phyloP scores from a whole-genome alignment of 2,888 invertebrate genomes.

The Agrenia bidenticulata region DNA sequence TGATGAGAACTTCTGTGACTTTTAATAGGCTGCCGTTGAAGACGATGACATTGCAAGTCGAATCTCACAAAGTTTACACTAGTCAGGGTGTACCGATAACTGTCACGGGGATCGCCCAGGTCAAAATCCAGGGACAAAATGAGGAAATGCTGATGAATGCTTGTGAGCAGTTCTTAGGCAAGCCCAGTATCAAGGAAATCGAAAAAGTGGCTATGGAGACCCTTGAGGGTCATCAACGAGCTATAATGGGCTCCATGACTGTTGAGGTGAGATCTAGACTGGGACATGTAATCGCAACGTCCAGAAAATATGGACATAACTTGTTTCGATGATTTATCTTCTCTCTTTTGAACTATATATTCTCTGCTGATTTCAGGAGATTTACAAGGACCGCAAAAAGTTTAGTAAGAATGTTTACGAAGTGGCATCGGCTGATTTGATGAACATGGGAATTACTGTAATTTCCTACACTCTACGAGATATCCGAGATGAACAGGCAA shows the following conservation, averaged over 20 bases:
- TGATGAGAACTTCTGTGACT: not conserved
- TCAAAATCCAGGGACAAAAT: conserved; percentile 85
- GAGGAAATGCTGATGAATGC: conserved; percentile 86
- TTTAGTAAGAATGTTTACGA: conserved; percentile 94
- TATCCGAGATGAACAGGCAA: conserved; percentile 90
- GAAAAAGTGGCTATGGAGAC: conserved; percentile 85
- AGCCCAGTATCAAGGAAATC: conserved; percentile 58
- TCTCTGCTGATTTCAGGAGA: conserved; percentile 64
- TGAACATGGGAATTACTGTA: conserved; percentile 95
- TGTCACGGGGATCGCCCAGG: conserved; percentile 96
- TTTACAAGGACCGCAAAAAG: conserved; percentile 93
- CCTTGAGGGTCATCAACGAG: conserved; percentile 88
- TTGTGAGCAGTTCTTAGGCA: conserved; percentile 88
- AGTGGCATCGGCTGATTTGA: conserved; percentile 90
- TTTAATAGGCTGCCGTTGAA: conserved; percentile 81
- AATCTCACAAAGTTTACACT: conserved; percentile 93
- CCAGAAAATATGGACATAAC: too few species aligned
- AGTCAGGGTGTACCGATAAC: conserved; percentile 96
- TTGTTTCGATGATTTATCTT: too few species aligned
- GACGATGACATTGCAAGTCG: conserved; percentile 95
- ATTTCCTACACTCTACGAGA: conserved; percentile 93
- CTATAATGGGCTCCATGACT: conserved; percentile 96
- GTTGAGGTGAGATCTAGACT: conserved; percentile 67
- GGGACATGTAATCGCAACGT: too few species aligned
- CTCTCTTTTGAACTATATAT: too few species aligned